Conservation (phyloP, 1,140 invertebrate genomes). For the Bombus sibiricus region DNA sequence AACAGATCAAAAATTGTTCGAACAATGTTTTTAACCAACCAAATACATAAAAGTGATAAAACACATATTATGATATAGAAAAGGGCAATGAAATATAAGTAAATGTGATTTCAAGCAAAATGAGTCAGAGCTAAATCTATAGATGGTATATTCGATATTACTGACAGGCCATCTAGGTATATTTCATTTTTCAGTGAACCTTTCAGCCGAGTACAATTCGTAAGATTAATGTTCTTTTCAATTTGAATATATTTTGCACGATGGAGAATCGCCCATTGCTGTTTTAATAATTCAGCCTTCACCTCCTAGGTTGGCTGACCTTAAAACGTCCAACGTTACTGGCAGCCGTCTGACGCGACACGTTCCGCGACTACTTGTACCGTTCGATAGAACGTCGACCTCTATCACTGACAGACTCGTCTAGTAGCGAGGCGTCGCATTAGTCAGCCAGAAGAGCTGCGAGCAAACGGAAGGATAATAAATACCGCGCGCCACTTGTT, state of each 20-base stretch:
- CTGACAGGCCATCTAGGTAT: background rate
- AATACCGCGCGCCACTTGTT: conserved; percentile 56
- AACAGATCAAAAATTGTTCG: no score
- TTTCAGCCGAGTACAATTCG: background rate
- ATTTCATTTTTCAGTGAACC: background rate
- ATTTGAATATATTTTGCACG: background rate
- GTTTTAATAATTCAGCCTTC: conserved; percentile 6
- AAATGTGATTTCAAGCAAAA: background rate
- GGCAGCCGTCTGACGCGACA: background rate
- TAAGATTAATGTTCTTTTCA: background rate
- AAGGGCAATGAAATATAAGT: background rate
- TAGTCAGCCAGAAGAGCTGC: conserved; percentile 14
- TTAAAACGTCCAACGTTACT: conserved; percentile 7
- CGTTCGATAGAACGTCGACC: conserved; percentile 38
- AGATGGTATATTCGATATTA: background rate
- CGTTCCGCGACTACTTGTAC: conserved; percentile 1
- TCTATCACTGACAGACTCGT: conserved; percentile 31
- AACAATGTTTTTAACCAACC: no score
- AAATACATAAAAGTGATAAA: no score
- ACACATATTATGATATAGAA: background rate
- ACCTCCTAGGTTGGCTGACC: background rate
- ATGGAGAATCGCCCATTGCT: background rate
- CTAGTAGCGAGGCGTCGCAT: conserved; percentile 22
- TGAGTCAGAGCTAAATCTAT: background rate
- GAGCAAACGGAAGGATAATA: conserved; percentile 48